Conservation (phyloP, 2,113 vertebrate species). For the Zonotrichia leucophrys region DNA sequence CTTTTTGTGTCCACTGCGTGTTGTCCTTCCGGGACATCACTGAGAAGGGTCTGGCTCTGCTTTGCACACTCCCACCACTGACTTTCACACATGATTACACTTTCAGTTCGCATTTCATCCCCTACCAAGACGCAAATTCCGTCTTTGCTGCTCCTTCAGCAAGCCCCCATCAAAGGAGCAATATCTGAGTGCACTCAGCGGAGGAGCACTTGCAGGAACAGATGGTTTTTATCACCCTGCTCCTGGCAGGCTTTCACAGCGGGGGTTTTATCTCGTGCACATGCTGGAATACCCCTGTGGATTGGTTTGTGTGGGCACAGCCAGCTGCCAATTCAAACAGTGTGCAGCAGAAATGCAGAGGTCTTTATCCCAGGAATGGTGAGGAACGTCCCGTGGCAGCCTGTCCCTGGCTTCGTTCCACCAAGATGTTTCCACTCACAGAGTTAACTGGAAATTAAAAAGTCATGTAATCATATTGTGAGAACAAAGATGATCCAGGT, state of each 20-base stretch:
- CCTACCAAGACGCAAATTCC: neutral
- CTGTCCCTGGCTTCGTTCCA: neutral
- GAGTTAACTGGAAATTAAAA: neutral
- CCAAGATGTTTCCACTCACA: neutral
- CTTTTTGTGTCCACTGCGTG: neutral
- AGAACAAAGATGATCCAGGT: neutral
- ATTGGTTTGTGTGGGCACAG: slow-evolving; percentile 28
- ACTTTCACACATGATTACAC: neutral
- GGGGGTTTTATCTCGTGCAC: slow-evolving; percentile 36
- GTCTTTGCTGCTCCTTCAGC: neutral
- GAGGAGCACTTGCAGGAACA: neutral
- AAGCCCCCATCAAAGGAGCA: neutral
- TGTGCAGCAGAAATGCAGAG: neutral
- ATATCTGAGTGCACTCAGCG: neutral
- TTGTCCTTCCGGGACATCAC: neutral
- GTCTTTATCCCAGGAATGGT: neutral
- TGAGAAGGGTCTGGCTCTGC: neutral
- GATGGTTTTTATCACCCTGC: slow-evolving; percentile 34
- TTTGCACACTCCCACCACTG: neutral
- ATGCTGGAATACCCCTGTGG: neutral
- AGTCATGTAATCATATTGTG: neutral
- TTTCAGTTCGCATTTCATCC: neutral
- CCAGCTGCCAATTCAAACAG: slow-evolving; percentile 26
- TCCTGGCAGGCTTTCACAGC: neutral
- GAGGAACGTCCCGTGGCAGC: neutral